Evolutionary conservation across 1,140 invertebrate genomes (phyloP), one percentile per base, ranked within the genome.

Genomic region (Cyclina sinensis): DNA sequence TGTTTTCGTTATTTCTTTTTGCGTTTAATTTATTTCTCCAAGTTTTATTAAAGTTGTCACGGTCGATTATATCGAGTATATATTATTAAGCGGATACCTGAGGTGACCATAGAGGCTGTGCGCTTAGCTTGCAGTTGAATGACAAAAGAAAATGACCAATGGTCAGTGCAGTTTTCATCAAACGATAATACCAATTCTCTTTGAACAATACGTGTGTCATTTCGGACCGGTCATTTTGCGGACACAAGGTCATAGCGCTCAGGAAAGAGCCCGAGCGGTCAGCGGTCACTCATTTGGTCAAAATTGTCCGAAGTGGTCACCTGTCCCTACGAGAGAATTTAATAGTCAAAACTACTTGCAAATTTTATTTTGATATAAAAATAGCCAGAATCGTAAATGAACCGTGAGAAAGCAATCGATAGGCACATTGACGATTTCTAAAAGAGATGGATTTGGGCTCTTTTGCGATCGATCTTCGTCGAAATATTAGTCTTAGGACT

Each of bases 281-380:
- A 84, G 48, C 82, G 82, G 82, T 84, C 82, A 74, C 24, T 73
- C 39, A 84, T 84, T 78, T 84, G 82, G 82, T 21, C 48, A 24
- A 84, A 84, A 74, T 84, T 70, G 82, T 84, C 82, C 82, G 82
- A 37, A 84, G 82, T 84, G 68, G 59, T 84, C 82, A 84, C 82
- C 82, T 84, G 82, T 27, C 48, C 24, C 39, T 70, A 27, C 48
- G 32, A 73, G 59, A 65, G 43, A 84, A 39, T 74, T 84, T 48
- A 51, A 51, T 48, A 30, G 82, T 32, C 46, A 43, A 84, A 84
- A 68, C 81, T 84, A 70, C 82, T 84, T 84, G 82, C 35, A 84
- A 84, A 84, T 54, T 84, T 84, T 73, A 84, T 84, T 84, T 73
- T 73, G 82, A 84, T 84, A 84, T 84, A 74, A 84, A 83, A 84